Percentiles rank a stretch among this genome's conserved stretches.
Conservation (phyloP, 2,113 vertebrate species). For the Ginglymostoma cirratum region DNA sequence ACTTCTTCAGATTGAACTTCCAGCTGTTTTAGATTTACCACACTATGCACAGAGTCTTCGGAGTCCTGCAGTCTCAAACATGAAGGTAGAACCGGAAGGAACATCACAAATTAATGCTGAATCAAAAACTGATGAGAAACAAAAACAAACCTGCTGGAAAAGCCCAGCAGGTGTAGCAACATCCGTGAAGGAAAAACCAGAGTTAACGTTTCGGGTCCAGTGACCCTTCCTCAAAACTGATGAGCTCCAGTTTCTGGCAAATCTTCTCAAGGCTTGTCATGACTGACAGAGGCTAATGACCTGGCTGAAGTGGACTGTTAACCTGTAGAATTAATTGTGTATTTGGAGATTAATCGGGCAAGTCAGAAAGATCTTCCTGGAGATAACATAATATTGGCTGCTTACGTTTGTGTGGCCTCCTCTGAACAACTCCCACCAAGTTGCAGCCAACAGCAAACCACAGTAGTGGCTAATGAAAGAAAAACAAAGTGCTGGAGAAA, state of each 20-base stretch:
- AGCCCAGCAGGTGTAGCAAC: too few relatives aligned
- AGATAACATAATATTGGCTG: not conserved
- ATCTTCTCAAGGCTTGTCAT: not conserved
- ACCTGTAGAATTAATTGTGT: not conserved
- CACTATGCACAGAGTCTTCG: not conserved
- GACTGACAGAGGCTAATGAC: not conserved
- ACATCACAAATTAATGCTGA: not conserved
- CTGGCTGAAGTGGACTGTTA: too few relatives aligned
- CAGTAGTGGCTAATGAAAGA: not conserved
- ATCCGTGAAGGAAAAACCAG: too few relatives aligned
- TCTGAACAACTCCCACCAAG: not conserved
- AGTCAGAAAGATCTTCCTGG: not conserved
- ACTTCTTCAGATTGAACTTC: not conserved
- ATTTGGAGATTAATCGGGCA: not conserved
- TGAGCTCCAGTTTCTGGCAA: not conserved
- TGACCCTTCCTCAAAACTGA: too few relatives aligned
- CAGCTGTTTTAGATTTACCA: not conserved
- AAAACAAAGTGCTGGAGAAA: too few relatives aligned
- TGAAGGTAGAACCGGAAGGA: not conserved
- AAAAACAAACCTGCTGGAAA: too few relatives aligned
- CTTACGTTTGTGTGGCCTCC: not conserved
- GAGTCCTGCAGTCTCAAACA: not conserved
- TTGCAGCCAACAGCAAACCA: not conserved
- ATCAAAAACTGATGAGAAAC: not conserved
- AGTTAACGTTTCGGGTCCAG: too few relatives aligned